Conservation (phyloP, 2,113 vertebrate species). For the Pterocles burchelli region DNA sequence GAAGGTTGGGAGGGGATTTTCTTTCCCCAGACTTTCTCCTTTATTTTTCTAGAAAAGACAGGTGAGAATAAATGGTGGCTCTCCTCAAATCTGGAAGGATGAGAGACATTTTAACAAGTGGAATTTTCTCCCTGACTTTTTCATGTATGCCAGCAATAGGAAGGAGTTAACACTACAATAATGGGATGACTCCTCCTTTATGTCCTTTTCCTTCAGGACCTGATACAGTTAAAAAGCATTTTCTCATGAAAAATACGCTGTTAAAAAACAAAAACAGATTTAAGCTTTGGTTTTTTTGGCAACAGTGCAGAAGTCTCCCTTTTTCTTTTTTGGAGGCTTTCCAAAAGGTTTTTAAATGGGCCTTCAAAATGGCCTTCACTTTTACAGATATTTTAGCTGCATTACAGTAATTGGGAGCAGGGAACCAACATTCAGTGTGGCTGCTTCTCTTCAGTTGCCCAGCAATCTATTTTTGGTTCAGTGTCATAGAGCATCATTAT, state of each 20-base stretch:
- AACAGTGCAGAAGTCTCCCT: background rate
- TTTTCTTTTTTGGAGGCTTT: background rate
- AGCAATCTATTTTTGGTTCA: slow-evolving; percentile 15
- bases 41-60: slow-evolving; percentile 20
- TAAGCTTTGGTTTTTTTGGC: background rate
- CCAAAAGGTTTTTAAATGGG: background rate
- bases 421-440: background rate
- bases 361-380: background rate
- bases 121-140: background rate
- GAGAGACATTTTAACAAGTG: background rate
- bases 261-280: background rate
- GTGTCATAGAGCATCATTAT: background rate
- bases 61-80: background rate
- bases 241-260: background rate
- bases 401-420: background rate
- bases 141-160: background rate
- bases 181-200: background rate
- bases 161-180: background rate
- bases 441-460: background rate
- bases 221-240: background rate
- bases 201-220: background rate
- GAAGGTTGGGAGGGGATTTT: background rate
- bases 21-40: background rate
- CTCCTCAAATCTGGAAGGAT: background rate
- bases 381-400: background rate